phyloP scores from a whole-genome alignment of 2,888 invertebrate species.

The Synergus laeviventris region DNA sequence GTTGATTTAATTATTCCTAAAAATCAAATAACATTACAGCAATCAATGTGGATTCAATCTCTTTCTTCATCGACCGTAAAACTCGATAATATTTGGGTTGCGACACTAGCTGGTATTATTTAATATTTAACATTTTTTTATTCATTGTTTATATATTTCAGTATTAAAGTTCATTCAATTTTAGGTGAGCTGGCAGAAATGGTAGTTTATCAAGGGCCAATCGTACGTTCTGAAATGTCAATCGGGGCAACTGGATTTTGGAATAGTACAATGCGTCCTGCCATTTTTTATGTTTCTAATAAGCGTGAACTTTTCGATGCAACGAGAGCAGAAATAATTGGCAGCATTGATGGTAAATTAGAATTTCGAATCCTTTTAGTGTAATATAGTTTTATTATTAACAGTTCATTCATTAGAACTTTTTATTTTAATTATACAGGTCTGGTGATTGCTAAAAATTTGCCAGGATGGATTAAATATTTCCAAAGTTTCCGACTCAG shows the following conservation, averaged over 20 bases:
- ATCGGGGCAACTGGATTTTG: conserved; percentile 80
- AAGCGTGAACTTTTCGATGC: conserved; percentile 80
- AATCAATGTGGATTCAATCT: conserved; percentile 62
- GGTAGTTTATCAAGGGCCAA: conserved; percentile 81
- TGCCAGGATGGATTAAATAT: conserved; percentile 78
- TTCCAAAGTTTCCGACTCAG: conserved; percentile 79
- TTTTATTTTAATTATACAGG: conserved; percentile 74
- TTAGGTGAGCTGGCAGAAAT: conserved; percentile 84
- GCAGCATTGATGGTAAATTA: conserved; percentile 82
- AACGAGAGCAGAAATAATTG: conserved; percentile 83
- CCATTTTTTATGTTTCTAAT: conserved; percentile 78
- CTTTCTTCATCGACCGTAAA: conserved; percentile 58
- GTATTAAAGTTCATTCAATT: conserved; percentile 50
- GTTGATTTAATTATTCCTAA: conserved; percentile 61
- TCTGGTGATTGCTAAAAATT: conserved; percentile 78
- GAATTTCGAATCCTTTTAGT: not conserved
- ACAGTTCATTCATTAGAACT: not conserved
- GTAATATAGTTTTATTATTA: not conserved
- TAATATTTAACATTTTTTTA: not conserved
- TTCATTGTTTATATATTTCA: not conserved
- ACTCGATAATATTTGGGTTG: conserved; percentile 81
- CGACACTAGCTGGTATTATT: conserved; percentile 79
- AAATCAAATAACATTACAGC: conserved; percentile 55
- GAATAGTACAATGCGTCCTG: conserved; percentile 82
- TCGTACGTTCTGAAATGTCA: conserved; percentile 76